Conservation (phyloP, 2,888 invertebrate species). For the Dioctria rufipes region DNA sequence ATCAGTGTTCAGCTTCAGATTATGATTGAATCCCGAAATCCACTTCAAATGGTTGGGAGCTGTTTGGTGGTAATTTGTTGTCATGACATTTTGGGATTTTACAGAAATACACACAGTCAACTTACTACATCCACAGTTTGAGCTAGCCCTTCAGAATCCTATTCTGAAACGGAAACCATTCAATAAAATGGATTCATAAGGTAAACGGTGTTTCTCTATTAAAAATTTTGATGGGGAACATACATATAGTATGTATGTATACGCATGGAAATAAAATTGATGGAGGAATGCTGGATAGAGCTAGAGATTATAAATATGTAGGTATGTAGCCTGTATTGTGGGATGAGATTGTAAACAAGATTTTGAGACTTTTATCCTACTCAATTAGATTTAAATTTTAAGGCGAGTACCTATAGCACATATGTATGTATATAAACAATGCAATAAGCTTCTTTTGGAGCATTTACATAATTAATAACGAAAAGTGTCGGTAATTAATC, state of each 20-base stretch:
- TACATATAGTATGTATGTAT: too few species aligned
- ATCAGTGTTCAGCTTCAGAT: background rate
- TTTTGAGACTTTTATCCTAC: constrained; percentile 13
- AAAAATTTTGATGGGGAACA: too few species aligned
- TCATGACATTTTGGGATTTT: constrained; percentile 7
- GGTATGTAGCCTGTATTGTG: background rate
- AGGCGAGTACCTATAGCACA: background rate
- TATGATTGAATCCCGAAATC: constrained; percentile 10
- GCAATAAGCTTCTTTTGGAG: constrained; percentile 1
- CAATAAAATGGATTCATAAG: constrained; percentile 14
- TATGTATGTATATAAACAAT: constrained; percentile 18
- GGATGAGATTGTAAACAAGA: background rate
- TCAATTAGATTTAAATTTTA: constrained; percentile 27
- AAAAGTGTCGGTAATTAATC: constrained; percentile 10
- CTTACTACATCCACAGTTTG: background rate
- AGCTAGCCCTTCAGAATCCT: background rate
- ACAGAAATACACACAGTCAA: background rate
- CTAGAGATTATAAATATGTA: too few species aligned
- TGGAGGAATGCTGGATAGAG: too few species aligned
- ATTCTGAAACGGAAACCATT: constrained; percentile 27
- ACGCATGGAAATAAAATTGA: too few species aligned
- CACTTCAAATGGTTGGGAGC: constrained; percentile 33
- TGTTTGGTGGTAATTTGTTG: constrained; percentile 20
- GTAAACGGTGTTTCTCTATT: background rate
- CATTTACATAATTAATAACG: constrained; percentile 27